These are phyloP conservation scores for Drosophila rufa DNA, from an alignment of 1,140 invertebrate genomes.

Conservation along the genomic window DNA sequence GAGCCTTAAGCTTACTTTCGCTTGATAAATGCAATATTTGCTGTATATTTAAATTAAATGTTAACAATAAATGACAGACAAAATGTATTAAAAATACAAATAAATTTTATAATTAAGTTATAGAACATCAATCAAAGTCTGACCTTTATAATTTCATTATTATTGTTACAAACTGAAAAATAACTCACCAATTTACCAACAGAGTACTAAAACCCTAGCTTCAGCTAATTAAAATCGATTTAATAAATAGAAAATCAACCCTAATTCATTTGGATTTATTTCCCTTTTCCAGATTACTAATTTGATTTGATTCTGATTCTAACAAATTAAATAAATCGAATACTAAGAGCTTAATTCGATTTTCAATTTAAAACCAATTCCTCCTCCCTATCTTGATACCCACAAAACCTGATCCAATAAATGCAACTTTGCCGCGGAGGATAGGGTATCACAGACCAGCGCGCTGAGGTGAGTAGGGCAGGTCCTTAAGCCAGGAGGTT, in stretches of 20 bases:
- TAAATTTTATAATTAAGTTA: background rate
- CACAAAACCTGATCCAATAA: background rate
- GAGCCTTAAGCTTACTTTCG: too few relatives aligned
- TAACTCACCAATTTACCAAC: background rate
- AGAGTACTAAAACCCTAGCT: background rate
- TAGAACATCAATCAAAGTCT: background rate
- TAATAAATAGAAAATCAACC: background rate
- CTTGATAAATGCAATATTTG: too few relatives aligned
- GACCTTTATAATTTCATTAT: background rate
- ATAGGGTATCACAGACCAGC: slow-evolving; percentile 26
- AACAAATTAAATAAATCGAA: slow-evolving; percentile 17
- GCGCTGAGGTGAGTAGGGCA: slow-evolving; percentile 1
- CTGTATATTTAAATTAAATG: too few relatives aligned
- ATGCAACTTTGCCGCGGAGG: background rate
- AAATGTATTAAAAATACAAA: too few relatives aligned
- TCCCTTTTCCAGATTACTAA: slow-evolving; percentile 2
- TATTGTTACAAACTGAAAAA: background rate
- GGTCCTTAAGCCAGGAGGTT: slow-evolving; percentile 33
- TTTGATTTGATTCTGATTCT: background rate
- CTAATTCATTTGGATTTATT: background rate
- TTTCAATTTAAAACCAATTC: background rate
- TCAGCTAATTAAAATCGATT: background rate
- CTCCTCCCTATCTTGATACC: background rate
- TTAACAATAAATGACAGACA: too few relatives aligned
- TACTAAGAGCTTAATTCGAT: slow-evolving; percentile 1